These are phyloP conservation scores for Sinocyclocheilus anophthalmus DNA, from an alignment of 2,113 vertebrate genomes.

Conservation along the genomic window DNA sequence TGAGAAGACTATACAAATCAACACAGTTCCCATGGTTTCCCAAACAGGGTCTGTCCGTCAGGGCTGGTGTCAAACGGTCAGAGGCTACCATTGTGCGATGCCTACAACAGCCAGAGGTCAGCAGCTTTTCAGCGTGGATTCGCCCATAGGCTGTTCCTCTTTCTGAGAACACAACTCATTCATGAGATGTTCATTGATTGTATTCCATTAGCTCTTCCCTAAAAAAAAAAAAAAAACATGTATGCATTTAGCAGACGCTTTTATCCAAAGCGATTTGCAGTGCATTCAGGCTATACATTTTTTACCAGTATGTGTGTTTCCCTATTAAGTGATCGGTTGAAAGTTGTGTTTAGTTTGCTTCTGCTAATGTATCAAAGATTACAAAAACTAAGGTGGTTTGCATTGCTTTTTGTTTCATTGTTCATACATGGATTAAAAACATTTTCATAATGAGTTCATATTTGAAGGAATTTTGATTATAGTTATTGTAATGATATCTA, in stretches of 20 bases:
- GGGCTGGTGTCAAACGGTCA: slow-evolving; percentile 61
- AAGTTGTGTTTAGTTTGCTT: background rate
- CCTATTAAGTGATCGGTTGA: background rate
- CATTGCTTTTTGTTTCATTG: too few species aligned
- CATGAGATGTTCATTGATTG: slow-evolving; percentile 34
- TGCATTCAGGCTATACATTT: too few species aligned
- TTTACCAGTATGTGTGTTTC: too few species aligned
- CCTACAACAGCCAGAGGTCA: slow-evolving; percentile 23
- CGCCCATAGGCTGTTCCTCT: slow-evolving; percentile 3
- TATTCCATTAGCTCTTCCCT: background rate
- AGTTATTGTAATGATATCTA: background rate
- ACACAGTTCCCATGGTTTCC: slow-evolving; percentile 68
- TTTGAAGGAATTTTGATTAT: background rate
- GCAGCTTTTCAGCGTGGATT: background rate
- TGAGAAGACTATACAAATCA: slow-evolving; percentile 63
- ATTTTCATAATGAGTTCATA: background rate
- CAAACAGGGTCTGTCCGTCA: slow-evolving; percentile 59
- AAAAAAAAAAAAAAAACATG: too few species aligned
- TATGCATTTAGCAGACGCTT: too few species aligned
- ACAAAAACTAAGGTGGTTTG: background rate
- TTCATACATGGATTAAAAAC: background rate
- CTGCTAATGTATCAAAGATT: background rate
- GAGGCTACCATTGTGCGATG: slow-evolving; percentile 62
- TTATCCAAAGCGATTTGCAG: too few species aligned
- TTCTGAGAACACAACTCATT: slow-evolving; percentile 28